Conservation (phyloP, 2,888 invertebrate genomes). For the Ceratothoa steindachneri region DNA sequence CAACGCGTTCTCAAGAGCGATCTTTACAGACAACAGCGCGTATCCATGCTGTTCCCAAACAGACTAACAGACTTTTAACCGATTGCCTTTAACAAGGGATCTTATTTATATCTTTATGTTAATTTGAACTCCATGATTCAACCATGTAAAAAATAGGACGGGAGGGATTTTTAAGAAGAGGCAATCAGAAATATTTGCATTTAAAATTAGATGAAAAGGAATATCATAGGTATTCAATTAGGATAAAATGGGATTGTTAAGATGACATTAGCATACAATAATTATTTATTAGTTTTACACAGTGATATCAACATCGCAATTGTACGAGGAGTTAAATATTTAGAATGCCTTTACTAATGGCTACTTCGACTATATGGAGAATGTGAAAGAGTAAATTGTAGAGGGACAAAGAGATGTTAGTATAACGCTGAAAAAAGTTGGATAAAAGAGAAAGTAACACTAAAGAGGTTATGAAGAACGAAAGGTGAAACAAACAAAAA, state of each 20-base stretch:
- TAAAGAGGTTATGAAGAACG: no score
- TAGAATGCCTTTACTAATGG: no score
- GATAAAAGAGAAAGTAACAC: no score
- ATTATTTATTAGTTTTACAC: not conserved
- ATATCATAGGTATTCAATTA: not conserved
- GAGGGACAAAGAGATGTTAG: no score
- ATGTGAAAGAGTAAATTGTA: no score
- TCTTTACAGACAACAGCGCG: no score
- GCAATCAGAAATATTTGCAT: not conserved
- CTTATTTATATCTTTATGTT: conserved; percentile 12
- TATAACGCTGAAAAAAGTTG: no score
- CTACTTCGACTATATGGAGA: no score
- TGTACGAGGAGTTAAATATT: not conserved
- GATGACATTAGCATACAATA: not conserved
- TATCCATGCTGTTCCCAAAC: no score
- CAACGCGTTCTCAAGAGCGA: not conserved
- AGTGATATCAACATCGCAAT: not conserved
- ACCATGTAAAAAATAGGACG: not conserved
- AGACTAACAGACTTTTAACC: not conserved
- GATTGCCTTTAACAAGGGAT: not conserved
- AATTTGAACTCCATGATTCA: not conserved
- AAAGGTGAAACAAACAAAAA: no score
- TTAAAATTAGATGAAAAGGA: not conserved
- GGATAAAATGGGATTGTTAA: not conserved
- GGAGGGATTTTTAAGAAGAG: not conserved